Percentiles rank a stretch among this genome's conserved stretches.
phyloP scores from a whole-genome alignment of 2,797 vertebrate genomes.

The Notoglanidium macrostoma region DNA sequence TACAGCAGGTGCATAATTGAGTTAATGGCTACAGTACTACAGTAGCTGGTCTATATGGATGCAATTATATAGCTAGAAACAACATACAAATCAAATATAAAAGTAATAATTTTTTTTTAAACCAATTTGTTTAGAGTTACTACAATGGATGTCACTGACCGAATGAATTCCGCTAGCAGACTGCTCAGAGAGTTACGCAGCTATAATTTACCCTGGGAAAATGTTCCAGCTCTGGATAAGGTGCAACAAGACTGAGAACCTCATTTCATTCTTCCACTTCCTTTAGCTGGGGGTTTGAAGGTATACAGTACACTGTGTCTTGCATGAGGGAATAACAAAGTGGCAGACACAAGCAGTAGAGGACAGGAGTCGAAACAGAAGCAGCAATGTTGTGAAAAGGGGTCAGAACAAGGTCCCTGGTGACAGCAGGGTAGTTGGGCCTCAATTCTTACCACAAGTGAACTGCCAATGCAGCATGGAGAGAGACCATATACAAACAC shows the following conservation, averaged over 20 bases:
- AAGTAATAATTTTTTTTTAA: not conserved
- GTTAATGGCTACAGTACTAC: not conserved
- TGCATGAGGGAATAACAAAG: slow-evolving; percentile 51
- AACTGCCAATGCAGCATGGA: slow-evolving; percentile 73
- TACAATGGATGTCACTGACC: not conserved
- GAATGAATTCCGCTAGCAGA: not conserved
- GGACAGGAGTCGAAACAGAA: slow-evolving; percentile 52
- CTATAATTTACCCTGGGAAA: not conserved
- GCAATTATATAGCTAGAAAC: not conserved
- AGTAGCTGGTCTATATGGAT: not conserved
- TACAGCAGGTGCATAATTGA: not conserved
- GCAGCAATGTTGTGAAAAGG: slow-evolving; percentile 52
- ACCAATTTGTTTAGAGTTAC: not conserved
- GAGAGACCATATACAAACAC: slow-evolving; percentile 64
- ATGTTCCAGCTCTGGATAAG: not conserved
- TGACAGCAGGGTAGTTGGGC: slow-evolving; percentile 42
- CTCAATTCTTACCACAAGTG: slow-evolving; percentile 74
- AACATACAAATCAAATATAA: not conserved
- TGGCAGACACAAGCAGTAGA: slow-evolving; percentile 53
- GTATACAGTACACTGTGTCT: slow-evolving; percentile 47
- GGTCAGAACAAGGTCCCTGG: slow-evolving; percentile 50
- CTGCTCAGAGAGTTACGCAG: not conserved
- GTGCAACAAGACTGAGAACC: not conserved
- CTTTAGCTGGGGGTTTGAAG: slow-evolving; percentile 51
- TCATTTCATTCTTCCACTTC: not conserved